Percentiles rank a stretch among this genome's conserved stretches.
Conservation (phyloP, 2,797 vertebrate genomes). For the Tokudaia tokunoshimensis region DNA sequence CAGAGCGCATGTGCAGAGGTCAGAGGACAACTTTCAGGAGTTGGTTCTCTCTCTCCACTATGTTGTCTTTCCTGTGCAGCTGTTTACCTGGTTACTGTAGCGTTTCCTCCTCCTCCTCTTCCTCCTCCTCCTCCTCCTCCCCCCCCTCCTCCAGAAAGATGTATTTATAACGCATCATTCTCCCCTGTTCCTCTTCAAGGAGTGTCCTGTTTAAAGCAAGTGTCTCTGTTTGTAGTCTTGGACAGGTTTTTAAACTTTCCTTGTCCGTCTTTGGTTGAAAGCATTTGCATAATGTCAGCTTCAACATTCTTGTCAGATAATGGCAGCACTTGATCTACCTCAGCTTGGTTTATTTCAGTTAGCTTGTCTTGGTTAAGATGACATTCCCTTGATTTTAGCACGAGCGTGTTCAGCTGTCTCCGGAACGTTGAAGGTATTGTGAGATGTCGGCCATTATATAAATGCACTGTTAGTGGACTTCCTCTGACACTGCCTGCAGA, state of each 20-base stretch:
- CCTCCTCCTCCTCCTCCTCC: no score
- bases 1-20: background rate
- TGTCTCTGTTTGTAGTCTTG: background rate
- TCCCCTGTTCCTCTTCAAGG: background rate
- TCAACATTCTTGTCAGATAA: background rate
- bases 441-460: background rate
- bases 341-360: background rate
- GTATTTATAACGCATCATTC: background rate
- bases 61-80: background rate
- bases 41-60: background rate
- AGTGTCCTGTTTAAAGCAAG: background rate
- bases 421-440: background rate
- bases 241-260: background rate
- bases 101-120: background rate
- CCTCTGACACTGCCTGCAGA: background rate
- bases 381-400: background rate
- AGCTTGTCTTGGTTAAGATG: background rate
- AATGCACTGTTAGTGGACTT: background rate
- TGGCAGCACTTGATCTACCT: background rate
- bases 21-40: background rate
- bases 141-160: no score
- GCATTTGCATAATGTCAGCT: background rate
- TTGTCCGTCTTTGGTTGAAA: background rate
- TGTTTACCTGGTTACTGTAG: background rate
- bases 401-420: background rate